A percentile compares a stretch with the other conserved stretches of the same genome.
phyloP scores from a whole-genome alignment of 2,888 invertebrate genomes.

The Lysandra bellargus region DNA sequence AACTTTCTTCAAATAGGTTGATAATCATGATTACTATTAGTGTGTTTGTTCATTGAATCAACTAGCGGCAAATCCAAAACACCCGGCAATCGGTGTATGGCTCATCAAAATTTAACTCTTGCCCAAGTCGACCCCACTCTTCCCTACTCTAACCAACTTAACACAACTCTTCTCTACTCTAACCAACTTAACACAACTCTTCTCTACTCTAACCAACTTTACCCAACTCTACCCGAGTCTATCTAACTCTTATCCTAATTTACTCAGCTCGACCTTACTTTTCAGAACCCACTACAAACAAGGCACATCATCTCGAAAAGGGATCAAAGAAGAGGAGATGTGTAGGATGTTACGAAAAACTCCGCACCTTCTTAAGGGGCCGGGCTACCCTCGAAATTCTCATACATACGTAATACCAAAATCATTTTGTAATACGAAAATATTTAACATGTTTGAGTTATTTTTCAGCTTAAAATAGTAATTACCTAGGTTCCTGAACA shows the following conservation, averaged over 20 bases:
- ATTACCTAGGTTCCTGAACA: too few species aligned
- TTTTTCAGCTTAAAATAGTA: too few species aligned
- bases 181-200: background rate
- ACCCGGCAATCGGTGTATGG: constrained; percentile 21
- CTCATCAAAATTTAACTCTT: constrained; percentile 34
- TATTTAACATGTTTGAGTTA: too few species aligned
- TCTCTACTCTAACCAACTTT: constrained; percentile 12
- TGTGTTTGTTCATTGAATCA: constrained; percentile 34
- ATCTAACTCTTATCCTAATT: constrained; percentile 16
- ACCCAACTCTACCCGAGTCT: constrained; percentile 31
- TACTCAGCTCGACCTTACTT: background rate
- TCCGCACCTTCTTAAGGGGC: constrained; percentile 27
- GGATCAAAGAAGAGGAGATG: constrained; percentile 37
- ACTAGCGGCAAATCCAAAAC: too few species aligned
- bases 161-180: constrained; percentile 29
- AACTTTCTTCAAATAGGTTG: constrained; percentile 34
- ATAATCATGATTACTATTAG: constrained; percentile 35
- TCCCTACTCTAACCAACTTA: constrained; percentile 3
- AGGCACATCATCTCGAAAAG: constrained; percentile 36
- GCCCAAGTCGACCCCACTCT: too few species aligned
- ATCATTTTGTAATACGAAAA: too few species aligned
- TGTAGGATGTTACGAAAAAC: constrained; percentile 38
- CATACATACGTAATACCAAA: too few species aligned
- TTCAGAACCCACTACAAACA: constrained; percentile 31
- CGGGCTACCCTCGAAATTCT: too few species aligned